Evolutionary conservation across 2,113 vertebrate species (phyloP), one percentile per base, ranked within the genome.

Genomic region (Gadus chalcogrammus): DNA sequence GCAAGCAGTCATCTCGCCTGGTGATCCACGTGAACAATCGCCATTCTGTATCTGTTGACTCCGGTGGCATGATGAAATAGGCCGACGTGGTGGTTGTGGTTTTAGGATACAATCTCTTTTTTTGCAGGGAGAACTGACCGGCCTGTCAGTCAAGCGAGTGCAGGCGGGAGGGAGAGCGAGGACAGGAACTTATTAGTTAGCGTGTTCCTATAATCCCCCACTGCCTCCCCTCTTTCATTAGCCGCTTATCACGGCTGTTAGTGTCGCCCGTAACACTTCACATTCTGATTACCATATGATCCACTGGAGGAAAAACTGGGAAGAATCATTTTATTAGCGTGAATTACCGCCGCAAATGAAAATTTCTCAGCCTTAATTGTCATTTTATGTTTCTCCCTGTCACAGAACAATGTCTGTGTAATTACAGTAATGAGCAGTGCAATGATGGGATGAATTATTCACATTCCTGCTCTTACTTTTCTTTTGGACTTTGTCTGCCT

Each of bases 221-320:
- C 71, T 82, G 80, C 84, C 76, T 78, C 74, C 83, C 73, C 79
- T 84, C 82, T 85, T 88, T 90, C 86, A 90, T 88, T 87, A 90
- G 74, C 69, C 64, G 74, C 80, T 87, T 85, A 88, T 90, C 85
- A 88, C 64, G 69, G 78, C 82, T 56, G 82, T 88, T 88, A 84
- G 84, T 90, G 90, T 88, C 89, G 86, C 84, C 84, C 86, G 86
- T 86, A 85, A 92, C 90, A 87, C 83, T 90, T 92, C 90, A 89
- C 78, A 88, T 85, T 87, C 84, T 90, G 85, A 91, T 90, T 88
- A 84, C 86, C 82, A 89, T 87, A 80, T 87, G 86, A 88, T 88
- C 85, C 78, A 67, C 65, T 60, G 77, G 81, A 76, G 56, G 42
- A 48, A 48, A 83, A 67, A 80, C 12, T 24, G 22, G 24, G 61